Evolutionary conservation across 2,113 vertebrate species (phyloP).

Genomic region (Galemys pyrenaicus): DNA sequence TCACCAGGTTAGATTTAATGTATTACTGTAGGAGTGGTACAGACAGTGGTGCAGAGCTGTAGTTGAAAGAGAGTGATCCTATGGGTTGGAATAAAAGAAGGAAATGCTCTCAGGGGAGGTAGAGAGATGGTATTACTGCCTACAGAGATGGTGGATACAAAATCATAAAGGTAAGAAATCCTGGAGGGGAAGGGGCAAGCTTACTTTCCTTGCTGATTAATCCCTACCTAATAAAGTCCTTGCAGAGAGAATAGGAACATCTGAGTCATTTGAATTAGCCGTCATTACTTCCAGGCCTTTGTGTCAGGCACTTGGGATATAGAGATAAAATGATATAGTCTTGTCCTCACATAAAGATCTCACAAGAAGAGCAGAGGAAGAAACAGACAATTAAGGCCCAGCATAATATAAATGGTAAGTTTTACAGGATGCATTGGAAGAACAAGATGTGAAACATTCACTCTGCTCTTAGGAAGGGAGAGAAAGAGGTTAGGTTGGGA

Average conservation of each 20-base stretch:
- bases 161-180: neutral
- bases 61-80: neutral
- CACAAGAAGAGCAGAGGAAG: neutral
- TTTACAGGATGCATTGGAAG: neutral
- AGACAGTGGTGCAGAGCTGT: neutral
- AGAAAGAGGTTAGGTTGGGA: neutral
- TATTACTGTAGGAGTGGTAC: neutral
- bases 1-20: constrained; percentile 9
- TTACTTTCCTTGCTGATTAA: neutral
- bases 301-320: neutral
- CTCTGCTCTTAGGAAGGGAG: neutral
- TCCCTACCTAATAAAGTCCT: neutral
- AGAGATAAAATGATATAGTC: neutral
- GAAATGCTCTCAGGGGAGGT: neutral
- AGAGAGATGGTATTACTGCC: neutral
- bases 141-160: neutral
- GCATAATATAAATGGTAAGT: neutral
- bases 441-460: neutral
- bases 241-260: neutral
- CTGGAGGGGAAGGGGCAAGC: neutral
- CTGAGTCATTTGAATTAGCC: neutral
- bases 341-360: neutral
- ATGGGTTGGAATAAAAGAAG: neutral
- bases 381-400: neutral
- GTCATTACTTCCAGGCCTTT: neutral